These are phyloP conservation scores for Phodopus roborovskii DNA, from an alignment of 2,113 vertebrate species.

Conservation along the genomic window DNA sequence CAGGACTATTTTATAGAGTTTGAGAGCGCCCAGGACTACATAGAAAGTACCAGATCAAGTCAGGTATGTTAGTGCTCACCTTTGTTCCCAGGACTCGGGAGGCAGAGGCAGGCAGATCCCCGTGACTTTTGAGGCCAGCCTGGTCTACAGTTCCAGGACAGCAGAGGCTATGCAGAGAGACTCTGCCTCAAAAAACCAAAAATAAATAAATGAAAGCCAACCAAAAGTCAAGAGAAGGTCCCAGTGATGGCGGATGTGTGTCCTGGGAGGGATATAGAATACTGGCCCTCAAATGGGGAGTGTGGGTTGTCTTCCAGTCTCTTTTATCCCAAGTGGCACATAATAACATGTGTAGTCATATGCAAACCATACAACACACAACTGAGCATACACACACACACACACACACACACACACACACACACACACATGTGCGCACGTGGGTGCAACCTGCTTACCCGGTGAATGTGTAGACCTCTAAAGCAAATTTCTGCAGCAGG, in stretches of 20 bases:
- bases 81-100: neutral
- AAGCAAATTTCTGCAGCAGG: conserved; percentile 96
- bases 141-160: neutral
- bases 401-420: neutral
- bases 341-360: too few species aligned
- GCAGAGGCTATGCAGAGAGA: neutral
- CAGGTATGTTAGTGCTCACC: neutral
- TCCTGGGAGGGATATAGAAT: neutral
- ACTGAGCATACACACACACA: neutral
- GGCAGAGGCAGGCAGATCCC: neutral
- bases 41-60: neutral
- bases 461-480: conserved; percentile 97
- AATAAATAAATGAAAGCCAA: neutral
- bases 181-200: neutral
- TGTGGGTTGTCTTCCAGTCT: neutral
- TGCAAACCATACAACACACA: too few species aligned
- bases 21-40: neutral
- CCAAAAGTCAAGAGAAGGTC: neutral
- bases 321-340: neutral
- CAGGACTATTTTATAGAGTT: neutral
- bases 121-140: neutral
- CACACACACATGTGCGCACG: accelerated
- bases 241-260: neutral
- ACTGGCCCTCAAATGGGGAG: too few species aligned
- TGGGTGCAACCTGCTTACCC: conserved; percentile 85